phyloP scores from a whole-genome alignment of 2,797 vertebrate genomes.

The Propithecus deckenii region DNA sequence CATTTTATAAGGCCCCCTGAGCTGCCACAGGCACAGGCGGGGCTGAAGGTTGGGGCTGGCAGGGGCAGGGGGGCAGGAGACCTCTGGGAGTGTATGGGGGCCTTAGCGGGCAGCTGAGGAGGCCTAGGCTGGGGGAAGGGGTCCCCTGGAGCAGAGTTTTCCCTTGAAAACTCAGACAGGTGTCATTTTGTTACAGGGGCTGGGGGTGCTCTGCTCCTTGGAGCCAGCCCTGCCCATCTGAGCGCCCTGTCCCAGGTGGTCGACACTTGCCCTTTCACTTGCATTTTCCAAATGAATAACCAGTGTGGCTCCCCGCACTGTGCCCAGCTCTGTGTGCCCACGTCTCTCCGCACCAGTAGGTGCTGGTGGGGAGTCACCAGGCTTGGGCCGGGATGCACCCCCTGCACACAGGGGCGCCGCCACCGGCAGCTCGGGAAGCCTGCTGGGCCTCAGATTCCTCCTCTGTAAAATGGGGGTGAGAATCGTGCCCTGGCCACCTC shows the following conservation, averaged over 20 bases:
- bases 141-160: background rate
- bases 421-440: background rate
- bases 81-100: fast-evolving
- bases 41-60: background rate
- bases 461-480: background rate
- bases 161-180: background rate
- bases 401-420: background rate
- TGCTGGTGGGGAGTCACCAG: background rate
- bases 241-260: background rate
- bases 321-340: background rate
- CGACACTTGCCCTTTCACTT: background rate
- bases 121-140: background rate
- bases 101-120: background rate
- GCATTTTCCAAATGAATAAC: background rate
- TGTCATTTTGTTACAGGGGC: fast-evolving
- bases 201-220: background rate
- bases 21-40: background rate
- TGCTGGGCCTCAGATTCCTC: background rate
- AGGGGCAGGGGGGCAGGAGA: background rate
- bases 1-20: no score
- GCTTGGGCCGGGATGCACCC: background rate
- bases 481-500: fast-evolving
- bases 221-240: background rate
- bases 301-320: fast-evolving
- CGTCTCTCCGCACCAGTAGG: background rate